Evolutionary conservation across 2,113 vertebrate genomes (phyloP), one percentile per base, ranked within the genome.

Genomic region (Hemibates koningsi): DNA sequence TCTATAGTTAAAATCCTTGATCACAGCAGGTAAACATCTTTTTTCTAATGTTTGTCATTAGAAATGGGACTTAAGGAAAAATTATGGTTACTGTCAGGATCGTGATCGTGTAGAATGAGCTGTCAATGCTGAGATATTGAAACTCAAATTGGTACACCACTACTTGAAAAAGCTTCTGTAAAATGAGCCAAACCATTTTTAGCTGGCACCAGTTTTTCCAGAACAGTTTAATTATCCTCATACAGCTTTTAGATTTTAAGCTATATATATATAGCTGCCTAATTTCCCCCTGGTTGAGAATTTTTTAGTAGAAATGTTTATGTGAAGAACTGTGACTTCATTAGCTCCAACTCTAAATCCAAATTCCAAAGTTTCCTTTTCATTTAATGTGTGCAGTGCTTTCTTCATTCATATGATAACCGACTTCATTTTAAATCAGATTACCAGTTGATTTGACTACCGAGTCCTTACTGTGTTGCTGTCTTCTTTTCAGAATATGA

Each of bases 401-500:
- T 32, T 4, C 43, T 5, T 88, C 16, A 0, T 48, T 29, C 41
- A 34, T 34, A 34, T 19, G 2, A 56, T 80, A n/a, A 84, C 5
- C 1, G 0, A 63, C 43, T 7, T 7, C 2, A 0, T 82, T 81
- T 87, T 19, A 78, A 34, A 50, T 78, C 29, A 17, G 38, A 7
- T 29, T 48, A 13, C 52, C 16, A n/a, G 8, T 29, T 71, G 6
- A 45, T 59, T 56, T 6, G 17, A 24, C 27, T 45, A 45, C 14
- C 0, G 2, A 38, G 16, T 59, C 54, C 1, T 82, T 48, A 48
- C 27, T 82, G 27, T 52, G 45, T 83, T 9, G 53, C 41, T 17
- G 17, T 19, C 10, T 54, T 84, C 6, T 43, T 85, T 81, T 45
- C 93, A 99, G 99, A 99, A 97, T 98, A 99, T 99, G 99, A 99